phyloP scores from a whole-genome alignment of 2,888 invertebrate species.

The Aromia moschata region DNA sequence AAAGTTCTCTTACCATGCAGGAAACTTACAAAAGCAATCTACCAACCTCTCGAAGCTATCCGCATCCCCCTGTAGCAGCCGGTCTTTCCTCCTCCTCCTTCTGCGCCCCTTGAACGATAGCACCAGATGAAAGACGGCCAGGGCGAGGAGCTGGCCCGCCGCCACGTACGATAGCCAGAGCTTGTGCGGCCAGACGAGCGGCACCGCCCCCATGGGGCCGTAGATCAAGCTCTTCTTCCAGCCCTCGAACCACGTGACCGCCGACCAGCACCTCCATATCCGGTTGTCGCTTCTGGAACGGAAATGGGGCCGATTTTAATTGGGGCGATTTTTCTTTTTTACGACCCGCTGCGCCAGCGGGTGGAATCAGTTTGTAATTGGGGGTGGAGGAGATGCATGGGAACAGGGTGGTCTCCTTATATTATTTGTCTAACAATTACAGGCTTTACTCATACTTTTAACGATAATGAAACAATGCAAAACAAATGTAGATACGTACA shows the following conservation, averaged over 20 bases:
- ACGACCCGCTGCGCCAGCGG: background rate
- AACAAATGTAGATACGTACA: too few relatives aligned
- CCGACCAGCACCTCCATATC: slow-evolving; percentile 57
- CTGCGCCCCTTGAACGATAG: slow-evolving; percentile 55
- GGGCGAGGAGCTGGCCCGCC: slow-evolving; percentile 61
- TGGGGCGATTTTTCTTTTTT: slow-evolving; percentile 18
- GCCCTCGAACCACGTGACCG: slow-evolving; percentile 55
- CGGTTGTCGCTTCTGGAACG: slow-evolving; percentile 56
- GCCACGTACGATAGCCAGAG: slow-evolving; percentile 67
- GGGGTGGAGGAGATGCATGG: too few relatives aligned
- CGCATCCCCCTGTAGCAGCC: slow-evolving; percentile 56
- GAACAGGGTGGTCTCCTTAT: too few relatives aligned
- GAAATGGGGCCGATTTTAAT: slow-evolving; percentile 21
- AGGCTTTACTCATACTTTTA: too few relatives aligned
- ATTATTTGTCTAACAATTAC: too few relatives aligned
- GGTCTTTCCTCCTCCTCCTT: slow-evolving; percentile 52
- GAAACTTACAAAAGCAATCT: too few relatives aligned
- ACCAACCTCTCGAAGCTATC: slow-evolving; percentile 61
- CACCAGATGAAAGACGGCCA: slow-evolving; percentile 62
- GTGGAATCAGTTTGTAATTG: too few relatives aligned
- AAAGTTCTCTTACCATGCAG: too few relatives aligned
- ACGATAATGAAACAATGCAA: too few relatives aligned
- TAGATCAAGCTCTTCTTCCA: slow-evolving; percentile 60
- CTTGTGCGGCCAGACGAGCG: slow-evolving; percentile 61
- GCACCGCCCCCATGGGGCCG: slow-evolving; percentile 56